A percentile compares a stretch with the other conserved stretches of the same genome.
Conservation (phyloP, 2,113 vertebrate species). For the Catharus fuscescens region DNA sequence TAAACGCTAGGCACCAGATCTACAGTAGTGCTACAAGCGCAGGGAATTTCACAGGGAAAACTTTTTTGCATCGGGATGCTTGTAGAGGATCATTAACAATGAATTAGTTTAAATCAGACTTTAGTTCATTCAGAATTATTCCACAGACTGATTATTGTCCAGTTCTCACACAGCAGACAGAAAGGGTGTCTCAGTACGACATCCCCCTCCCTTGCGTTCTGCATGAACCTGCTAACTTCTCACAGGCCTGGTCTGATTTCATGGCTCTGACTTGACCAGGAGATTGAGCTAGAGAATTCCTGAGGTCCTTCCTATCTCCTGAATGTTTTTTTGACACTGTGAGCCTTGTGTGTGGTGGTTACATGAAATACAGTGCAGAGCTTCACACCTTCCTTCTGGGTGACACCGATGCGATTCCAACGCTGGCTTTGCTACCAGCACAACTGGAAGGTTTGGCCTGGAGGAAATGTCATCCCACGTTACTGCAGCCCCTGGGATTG, state of each 20-base stretch:
- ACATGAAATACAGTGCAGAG: neutral
- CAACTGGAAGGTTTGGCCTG: neutral
- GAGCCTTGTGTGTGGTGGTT: neutral
- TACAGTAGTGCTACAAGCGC: neutral
- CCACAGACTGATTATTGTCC: neutral
- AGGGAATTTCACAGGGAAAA: neutral
- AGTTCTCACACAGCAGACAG: neutral
- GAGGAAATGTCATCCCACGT: neutral
- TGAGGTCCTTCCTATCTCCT: neutral
- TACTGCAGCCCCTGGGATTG: neutral
- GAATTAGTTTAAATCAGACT: neutral
- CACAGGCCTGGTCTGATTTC: neutral
- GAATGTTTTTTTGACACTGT: neutral
- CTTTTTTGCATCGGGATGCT: neutral
- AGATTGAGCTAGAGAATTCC: neutral
- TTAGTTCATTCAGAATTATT: neutral
- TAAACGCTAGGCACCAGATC: neutral
- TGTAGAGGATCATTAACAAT: neutral
- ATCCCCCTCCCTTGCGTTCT: too few species aligned
- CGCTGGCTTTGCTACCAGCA: neutral
- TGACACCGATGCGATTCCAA: rapidly evolving
- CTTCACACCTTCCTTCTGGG: neutral
- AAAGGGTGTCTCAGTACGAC: neutral
- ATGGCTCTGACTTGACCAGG: neutral
- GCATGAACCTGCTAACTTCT: neutral